A percentile compares a stretch with the other conserved stretches of the same genome.
Evolutionary conservation across 1,140 invertebrate genomes (phyloP).

Genomic region (Sitobion miscanthi): DNA sequence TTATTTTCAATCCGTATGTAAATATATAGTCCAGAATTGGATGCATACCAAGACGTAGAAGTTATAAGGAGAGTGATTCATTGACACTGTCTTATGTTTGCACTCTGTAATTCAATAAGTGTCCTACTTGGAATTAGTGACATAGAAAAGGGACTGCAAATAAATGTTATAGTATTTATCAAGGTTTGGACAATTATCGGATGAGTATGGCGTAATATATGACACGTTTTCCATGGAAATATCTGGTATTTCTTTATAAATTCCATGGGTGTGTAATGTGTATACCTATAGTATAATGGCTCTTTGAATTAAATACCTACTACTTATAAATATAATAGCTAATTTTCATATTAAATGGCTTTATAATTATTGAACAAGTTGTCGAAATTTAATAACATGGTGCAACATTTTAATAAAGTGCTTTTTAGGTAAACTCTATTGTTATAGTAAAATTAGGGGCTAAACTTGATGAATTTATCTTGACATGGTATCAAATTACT

Average conservation of each 20-base stretch:
- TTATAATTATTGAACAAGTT: neutral
- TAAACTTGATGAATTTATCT: neutral
- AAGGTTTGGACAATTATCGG: neutral
- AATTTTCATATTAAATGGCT: neutral
- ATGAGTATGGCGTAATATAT: neutral
- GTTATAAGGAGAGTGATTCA: neutral
- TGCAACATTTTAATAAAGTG: neutral
- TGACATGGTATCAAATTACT: neutral
- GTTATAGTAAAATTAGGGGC: neutral
- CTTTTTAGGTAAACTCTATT: neutral
- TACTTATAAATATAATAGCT: neutral
- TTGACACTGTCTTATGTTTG: neutral
- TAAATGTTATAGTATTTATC: neutral
- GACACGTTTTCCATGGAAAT: neutral
- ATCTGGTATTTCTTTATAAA: neutral
- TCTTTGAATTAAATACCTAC: neutral
- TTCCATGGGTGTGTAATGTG: neutral
- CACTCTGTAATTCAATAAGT: neutral
- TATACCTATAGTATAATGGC: neutral
- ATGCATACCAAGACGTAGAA: neutral
- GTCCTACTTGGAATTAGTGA: neutral
- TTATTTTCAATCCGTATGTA: neutral
- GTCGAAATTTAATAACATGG: neutral
- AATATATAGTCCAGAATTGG: neutral
- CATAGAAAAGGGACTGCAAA: neutral